phyloP scores from a whole-genome alignment of 2,797 vertebrate species.

The Gouania willdenowi region DNA sequence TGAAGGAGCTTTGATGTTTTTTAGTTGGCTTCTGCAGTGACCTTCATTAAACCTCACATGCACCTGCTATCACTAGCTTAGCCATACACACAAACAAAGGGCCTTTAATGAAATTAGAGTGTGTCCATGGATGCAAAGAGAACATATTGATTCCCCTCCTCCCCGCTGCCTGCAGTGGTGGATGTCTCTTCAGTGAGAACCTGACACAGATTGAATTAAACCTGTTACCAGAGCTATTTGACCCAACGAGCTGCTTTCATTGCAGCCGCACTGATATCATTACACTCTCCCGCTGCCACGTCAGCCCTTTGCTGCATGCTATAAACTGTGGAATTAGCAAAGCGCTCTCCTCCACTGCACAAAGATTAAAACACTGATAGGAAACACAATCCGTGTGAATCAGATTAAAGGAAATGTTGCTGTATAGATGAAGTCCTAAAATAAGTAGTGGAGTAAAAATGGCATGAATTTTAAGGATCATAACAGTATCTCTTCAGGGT shows the following conservation, averaged over 20 bases:
- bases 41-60: slow-evolving; percentile 44
- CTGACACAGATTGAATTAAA: slow-evolving; percentile 60
- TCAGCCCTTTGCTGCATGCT: too few relatives aligned
- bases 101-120: slow-evolving; percentile 41
- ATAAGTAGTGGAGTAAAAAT: too few relatives aligned
- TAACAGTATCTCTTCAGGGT: too few relatives aligned
- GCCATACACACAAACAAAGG: neutral
- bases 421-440: too few relatives aligned
- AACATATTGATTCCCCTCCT: slow-evolving; percentile 57
- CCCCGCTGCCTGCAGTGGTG: slow-evolving; percentile 34
- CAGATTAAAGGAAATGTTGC: too few relatives aligned
- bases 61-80: neutral
- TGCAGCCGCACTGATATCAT: slow-evolving; percentile 50
- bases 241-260: slow-evolving; percentile 50
- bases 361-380: too few relatives aligned
- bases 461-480: too few relatives aligned
- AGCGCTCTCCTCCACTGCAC: too few relatives aligned
- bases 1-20: too few relatives aligned
- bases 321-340: too few relatives aligned
- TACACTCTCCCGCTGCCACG: slow-evolving; percentile 28
- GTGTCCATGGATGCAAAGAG: slow-evolving; percentile 33
- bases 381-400: too few relatives aligned
- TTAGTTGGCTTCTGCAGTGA: slow-evolving; percentile 22
- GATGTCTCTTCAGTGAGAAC: slow-evolving; percentile 46
- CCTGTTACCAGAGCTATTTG: slow-evolving; percentile 58